Base-by-base conservation (phyloP, 2,888 invertebrate genomes). In the Hemicrepidius hirtus region DNA sequence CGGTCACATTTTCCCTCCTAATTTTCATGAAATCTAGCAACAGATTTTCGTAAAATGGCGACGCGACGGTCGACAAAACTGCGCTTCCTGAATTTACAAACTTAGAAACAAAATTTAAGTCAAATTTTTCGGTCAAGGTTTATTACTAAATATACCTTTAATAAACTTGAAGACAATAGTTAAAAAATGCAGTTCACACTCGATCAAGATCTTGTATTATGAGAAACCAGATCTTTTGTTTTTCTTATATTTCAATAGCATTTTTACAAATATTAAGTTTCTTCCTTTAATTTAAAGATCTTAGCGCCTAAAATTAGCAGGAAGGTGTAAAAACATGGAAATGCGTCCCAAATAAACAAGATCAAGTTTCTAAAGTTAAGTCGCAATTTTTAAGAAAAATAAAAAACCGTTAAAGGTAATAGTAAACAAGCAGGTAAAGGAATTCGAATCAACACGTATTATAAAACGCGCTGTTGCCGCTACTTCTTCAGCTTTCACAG, bases 391-490 rank as follows among this genome's bases (percentile, higher is more conserved):
- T 28, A 21, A 6, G 4, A 53, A 21, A 4, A 32, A n/a, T 50
- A 68, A 68, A 50, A 64, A 67, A n/a, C 49, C 40, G 67, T 50
- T 66, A 71, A 65, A 28, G 40, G 49, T 32, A 40, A n/a, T 44
- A 41, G 57, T 64, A 59, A 68, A 68, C 68, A 57, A 57, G 18
- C 57, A 57, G 37, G 37, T 57, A 57, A 57, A 20, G 46, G 35
- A 63, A 60, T 64, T 75, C 18, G 35, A 57, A 57, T 57, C 35
- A 75, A 68, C 74, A 68, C 55, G 65, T 70, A 77, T n/a, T n/a
- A n/a, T 69, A 53, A 72, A 74, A 63, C 12, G 67, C 80, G 75
- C 74, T 68, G 80, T 80, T 81, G 81, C 81, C 81, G 76, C 53
- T 68, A 74, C 67, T 65, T 41, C 68, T 68, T 71, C 64, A 69